phyloP scores from a whole-genome alignment of 2,113 vertebrate genomes.

The Dasyprocta punctata region DNA sequence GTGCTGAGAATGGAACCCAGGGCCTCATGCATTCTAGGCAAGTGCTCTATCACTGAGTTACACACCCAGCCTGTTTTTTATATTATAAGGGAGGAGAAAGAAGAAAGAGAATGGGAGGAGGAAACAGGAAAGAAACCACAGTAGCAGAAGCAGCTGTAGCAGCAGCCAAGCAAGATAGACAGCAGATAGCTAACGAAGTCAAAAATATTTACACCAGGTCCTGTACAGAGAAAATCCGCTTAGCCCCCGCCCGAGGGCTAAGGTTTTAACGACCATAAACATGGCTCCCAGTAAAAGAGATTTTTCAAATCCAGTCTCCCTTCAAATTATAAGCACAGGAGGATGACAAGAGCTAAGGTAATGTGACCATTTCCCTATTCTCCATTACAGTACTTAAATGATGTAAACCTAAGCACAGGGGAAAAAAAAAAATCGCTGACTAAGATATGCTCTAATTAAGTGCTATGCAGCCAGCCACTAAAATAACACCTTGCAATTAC shows the following conservation, averaged over 20 bases:
- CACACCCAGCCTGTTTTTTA: background rate
- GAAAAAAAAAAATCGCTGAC: background rate
- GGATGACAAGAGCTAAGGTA: background rate
- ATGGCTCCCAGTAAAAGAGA: background rate
- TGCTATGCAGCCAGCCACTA: too few relatives aligned
- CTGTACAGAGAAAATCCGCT: background rate
- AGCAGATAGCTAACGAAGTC: background rate
- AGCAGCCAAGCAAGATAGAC: background rate
- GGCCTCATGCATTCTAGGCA: background rate
- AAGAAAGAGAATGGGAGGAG: background rate
- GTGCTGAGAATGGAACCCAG: background rate
- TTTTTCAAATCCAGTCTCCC: background rate
- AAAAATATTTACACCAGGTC: background rate
- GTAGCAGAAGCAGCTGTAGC: background rate
- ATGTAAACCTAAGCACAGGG: background rate
- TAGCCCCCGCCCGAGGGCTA: accelerated
- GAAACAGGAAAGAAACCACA: background rate
- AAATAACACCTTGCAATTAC: too few relatives aligned
- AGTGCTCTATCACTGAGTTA: background rate
- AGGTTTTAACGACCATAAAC: background rate
- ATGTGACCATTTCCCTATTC: background rate
- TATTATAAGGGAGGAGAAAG: background rate
- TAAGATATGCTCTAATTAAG: too few relatives aligned
- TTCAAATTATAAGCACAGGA: background rate
- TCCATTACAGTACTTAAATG: background rate